phyloP scores from a whole-genome alignment of 2,888 invertebrate genomes.

The Ecliptopera silaceata region DNA sequence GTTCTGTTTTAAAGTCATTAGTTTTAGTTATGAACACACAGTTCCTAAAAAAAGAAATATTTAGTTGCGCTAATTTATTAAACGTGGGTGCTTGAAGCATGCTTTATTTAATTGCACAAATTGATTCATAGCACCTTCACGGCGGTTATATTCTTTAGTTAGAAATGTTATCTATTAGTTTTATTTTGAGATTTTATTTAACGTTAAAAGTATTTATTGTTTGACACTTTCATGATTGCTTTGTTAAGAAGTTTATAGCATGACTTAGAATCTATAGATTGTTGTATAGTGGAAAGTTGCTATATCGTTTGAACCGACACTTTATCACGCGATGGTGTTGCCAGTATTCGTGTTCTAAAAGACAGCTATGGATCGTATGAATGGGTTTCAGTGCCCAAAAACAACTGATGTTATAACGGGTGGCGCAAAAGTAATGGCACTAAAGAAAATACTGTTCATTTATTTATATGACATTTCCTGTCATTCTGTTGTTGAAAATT shows the following conservation, averaged over 20 bases:
- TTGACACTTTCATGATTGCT: background rate
- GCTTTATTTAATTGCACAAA: constrained; percentile 42
- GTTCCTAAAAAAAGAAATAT: constrained; percentile 62
- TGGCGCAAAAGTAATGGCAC: too few relatives aligned
- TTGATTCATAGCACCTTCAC: constrained; percentile 33
- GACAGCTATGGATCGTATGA: constrained; percentile 13
- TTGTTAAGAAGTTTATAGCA: background rate
- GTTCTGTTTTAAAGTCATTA: constrained; percentile 67
- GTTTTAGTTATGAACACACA: constrained; percentile 56
- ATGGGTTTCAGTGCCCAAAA: constrained; percentile 28
- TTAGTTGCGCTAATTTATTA: constrained; percentile 34
- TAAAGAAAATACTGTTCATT: too few relatives aligned
- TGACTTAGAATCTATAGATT: background rate
- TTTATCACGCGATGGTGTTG: background rate
- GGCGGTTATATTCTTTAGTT: constrained; percentile 18
- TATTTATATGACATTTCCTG: too few relatives aligned
- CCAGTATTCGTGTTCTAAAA: constrained; percentile 19
- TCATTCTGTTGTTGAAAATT: too few relatives aligned
- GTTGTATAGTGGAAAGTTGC: background rate
- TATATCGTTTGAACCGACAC: background rate
- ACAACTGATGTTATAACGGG: constrained; percentile 26
- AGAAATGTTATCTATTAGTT: constrained; percentile 27
- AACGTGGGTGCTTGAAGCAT: constrained; percentile 48
- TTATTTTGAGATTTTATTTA: constrained; percentile 35
- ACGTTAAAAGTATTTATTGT: constrained; percentile 33